Evolutionary conservation across 2,113 vertebrate genomes (phyloP).

Genomic region (Capricornis sumatraensis): DNA sequence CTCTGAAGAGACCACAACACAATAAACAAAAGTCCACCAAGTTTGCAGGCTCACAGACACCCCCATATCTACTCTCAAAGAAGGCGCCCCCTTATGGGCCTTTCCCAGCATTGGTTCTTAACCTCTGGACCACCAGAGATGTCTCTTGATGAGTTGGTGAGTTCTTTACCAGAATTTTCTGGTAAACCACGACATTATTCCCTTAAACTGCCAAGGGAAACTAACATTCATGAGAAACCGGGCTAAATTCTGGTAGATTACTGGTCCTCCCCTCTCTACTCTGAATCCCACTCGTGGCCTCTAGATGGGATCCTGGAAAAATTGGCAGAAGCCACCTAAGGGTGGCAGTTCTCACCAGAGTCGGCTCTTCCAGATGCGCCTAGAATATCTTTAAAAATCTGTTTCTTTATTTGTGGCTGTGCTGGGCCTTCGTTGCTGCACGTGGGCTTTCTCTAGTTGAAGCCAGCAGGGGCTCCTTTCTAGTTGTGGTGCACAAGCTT

Average conservation of each 20-base stretch:
- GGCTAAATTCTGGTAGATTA: not conserved
- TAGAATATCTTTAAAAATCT: not conserved
- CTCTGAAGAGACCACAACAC: not conserved
- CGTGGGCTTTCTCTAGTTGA: not conserved
- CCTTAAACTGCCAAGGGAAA: not conserved
- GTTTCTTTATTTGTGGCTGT: not conserved
- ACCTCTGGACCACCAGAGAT: not conserved
- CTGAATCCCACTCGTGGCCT: not conserved
- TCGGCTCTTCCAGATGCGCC: not conserved
- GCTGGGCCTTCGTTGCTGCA: not conserved
- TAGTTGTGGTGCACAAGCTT: rapidly evolving
- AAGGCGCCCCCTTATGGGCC: not conserved
- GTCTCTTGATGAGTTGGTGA: not conserved
- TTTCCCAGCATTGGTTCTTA: not conserved
- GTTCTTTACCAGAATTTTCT: not conserved
- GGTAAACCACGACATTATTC: not conserved
- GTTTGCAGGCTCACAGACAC: not conserved
- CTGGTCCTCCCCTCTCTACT: not conserved
- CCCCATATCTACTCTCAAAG: not conserved
- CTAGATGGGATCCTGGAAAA: not conserved
- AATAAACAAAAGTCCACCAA: not conserved
- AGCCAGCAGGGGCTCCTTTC: not conserved
- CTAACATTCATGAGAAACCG: not conserved
- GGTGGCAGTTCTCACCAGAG: not conserved
- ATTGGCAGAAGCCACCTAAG: not conserved